Base-by-base conservation (phyloP, 2,797 vertebrate genomes). In the Notolabrus celidotus region DNA sequence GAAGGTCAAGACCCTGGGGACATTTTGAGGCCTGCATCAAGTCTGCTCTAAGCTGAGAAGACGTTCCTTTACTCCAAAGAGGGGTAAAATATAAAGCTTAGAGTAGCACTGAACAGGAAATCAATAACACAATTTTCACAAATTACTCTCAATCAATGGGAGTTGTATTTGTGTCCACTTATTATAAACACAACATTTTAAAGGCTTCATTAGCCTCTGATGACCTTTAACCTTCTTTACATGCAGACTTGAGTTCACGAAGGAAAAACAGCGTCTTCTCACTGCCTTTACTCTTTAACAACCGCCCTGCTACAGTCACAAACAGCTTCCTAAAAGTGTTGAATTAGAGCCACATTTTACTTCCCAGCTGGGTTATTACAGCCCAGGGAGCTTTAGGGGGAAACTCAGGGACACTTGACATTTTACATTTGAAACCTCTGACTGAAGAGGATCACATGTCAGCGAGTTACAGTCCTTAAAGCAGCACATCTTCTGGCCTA, bases 391-490 rank as follows among this genome's bases (percentile, higher is more conserved):
- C 63, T 22, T 27, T 68, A 50, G 29, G 16, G 22, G 49, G 59
- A 82, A 83, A 70, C 71, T 39, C 41, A 47, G 1, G 4, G 65
- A 74, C 67, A 74, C 75, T 82, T 92, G 88, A 84, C 87, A 90
- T 92, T 92, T 90, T 86, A 62, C 76, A 84, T 89, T 79, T 72
- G 60, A 77, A 80, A 82, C 80, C 77, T 88, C 67, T 85, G 80
- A 84, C 77, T 80, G 73, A 60, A 84, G 71, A 77, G 39, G 58
- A 85, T 51, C 53, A 45, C 29, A 2, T 69, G 71, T 77, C 79
- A 62, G 59, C 0, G 19, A 65, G 70, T 56, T 73, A 10, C 51
- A 57, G 57, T 72, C 71, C 63, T 58, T 52, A 56, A 76, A 82
- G 83, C 83, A 42, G 59, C 83, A 67, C 81, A 81, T 89, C 71